phyloP scores from a whole-genome alignment of 30 jellyfish, hydroid and myxozoan species.

The Haliclystus octoradiatus region DNA sequence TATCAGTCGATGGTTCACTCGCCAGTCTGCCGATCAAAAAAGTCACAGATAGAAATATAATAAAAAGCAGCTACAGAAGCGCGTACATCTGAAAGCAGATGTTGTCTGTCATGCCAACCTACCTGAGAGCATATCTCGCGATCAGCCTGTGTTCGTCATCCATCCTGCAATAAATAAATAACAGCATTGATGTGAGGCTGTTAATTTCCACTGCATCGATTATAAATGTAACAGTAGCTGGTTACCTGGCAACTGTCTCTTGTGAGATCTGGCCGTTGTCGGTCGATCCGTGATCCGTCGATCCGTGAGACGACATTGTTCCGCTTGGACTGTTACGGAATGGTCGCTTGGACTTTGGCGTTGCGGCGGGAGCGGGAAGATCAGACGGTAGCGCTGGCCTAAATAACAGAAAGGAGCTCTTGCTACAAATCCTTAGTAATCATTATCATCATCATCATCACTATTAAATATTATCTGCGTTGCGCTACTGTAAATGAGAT shows the following conservation, averaged over 20 bases:
- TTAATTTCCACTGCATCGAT: background rate
- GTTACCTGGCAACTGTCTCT: conserved; percentile 55
- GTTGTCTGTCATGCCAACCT: conserved; percentile 1
- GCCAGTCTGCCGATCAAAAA: too few relatives aligned
- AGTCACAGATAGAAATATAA: too few relatives aligned
- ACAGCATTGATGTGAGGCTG: too few relatives aligned
- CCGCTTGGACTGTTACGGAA: conserved; percentile 26
- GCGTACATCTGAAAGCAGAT: background rate
- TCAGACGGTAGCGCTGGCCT: conserved; percentile 88
- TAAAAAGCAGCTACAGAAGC: too few relatives aligned
- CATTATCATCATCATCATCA: too few relatives aligned
- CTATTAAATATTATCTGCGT: too few relatives aligned
- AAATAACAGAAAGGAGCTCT: background rate
- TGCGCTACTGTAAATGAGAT: too few relatives aligned
- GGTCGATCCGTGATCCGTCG: conserved; percentile 47
- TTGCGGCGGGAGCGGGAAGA: conserved; percentile 41
- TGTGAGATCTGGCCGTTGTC: conserved; percentile 42
- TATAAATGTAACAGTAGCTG: background rate
- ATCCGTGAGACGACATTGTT: conserved; percentile 38
- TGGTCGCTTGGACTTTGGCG: conserved; percentile 25
- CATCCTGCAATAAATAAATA: conserved; percentile 37
- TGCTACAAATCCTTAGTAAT: too few relatives aligned
- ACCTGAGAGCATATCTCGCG: conserved; percentile 81
- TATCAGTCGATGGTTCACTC: too few relatives aligned
- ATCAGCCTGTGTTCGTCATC: conserved; percentile 87